These are phyloP conservation scores for Plebejus melissa DNA, from an alignment of 2,888 invertebrate genomes.

Conservation along the genomic window DNA sequence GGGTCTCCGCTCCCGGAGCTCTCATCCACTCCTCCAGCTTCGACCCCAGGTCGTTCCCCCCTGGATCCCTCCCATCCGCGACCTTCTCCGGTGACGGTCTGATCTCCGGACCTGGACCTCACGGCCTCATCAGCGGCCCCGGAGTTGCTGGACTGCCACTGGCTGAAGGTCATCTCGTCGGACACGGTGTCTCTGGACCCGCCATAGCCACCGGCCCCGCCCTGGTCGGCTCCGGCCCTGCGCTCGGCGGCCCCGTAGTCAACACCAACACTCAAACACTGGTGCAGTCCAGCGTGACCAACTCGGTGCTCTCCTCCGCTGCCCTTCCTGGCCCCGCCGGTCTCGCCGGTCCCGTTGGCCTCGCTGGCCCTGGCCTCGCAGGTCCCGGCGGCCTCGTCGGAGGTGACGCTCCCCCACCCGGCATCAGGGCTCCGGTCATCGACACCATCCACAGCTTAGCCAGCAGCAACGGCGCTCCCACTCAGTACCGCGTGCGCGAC, in stretches of 20 bases:
- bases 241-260: constrained; percentile 41
- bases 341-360: not conserved
- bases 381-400: constrained; percentile 36
- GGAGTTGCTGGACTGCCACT: constrained; percentile 34
- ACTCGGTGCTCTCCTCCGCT: constrained; percentile 15
- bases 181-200: not conserved
- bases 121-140: constrained; percentile 35
- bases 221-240: constrained; percentile 29
- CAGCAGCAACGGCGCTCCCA: constrained; percentile 63
- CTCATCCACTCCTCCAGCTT: constrained; percentile 52
- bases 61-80: constrained; percentile 66
- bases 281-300: constrained; percentile 1
- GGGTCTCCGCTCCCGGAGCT: constrained; percentile 39
- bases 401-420: constrained; percentile 52
- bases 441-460: constrained; percentile 65
- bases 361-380: not conserved
- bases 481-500: constrained; percentile 62
- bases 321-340: constrained; percentile 1
- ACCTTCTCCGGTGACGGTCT: constrained; percentile 51
- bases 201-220: constrained; percentile 16
- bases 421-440: constrained; percentile 63
- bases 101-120: constrained; percentile 33
- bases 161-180: not conserved
- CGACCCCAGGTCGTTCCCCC: constrained; percentile 66
- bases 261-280: constrained; percentile 6